Evolutionary conservation across 2,113 vertebrate genomes (phyloP), one percentile per base, ranked within the genome.

Genomic region (Nothocercus julius): DNA sequence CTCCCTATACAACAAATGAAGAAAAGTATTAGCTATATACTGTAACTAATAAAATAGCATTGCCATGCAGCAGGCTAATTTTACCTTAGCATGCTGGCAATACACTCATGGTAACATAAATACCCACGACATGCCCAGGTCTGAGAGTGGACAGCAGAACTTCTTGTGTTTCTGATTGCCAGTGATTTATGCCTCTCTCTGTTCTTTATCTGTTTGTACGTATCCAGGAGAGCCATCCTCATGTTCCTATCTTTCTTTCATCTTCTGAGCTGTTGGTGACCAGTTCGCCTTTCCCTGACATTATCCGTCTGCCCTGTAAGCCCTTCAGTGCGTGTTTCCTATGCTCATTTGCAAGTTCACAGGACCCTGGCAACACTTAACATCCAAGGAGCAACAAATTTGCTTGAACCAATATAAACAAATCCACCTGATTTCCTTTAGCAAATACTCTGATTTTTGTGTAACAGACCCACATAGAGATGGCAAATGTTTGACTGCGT

Each of bases 251-350:
- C 92, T 96, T 93, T 87, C 96, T 95, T 95, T 93, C 84, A 85
- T 90, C 94, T 97, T 86, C 84, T 20, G 63, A 90, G 95, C 95
- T 98, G 96, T 97, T 95, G 95, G 85, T 92, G 95, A 88, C 84
- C 93, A 72, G 96, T 98, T 97, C 97, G 86, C 96, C 96, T 87
- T 94, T 89, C 76, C 63, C 87, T 95, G 86, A 85, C 19, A 0
- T 63, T 89, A 44, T 84, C 87, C 94, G 74, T 97, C 73, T 81
- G 92, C 56, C 82, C 76, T n/a, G 72, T 95, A 73, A 86, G 40
- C 74, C 59, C 90, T 97, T 97, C 95, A 97, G 91, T 21, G 32
- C 87, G 89, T 80, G 96, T 96, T 97, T 96, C 85, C 95, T 93
- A 92, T 54, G 54, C 80, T 97, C 92, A 86, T 93, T 96, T 92